A percentile compares a stretch with the other conserved stretches of the same genome.
Conservation (phyloP, 2,797 vertebrate species). For the Platyrinchus mystaceus region DNA sequence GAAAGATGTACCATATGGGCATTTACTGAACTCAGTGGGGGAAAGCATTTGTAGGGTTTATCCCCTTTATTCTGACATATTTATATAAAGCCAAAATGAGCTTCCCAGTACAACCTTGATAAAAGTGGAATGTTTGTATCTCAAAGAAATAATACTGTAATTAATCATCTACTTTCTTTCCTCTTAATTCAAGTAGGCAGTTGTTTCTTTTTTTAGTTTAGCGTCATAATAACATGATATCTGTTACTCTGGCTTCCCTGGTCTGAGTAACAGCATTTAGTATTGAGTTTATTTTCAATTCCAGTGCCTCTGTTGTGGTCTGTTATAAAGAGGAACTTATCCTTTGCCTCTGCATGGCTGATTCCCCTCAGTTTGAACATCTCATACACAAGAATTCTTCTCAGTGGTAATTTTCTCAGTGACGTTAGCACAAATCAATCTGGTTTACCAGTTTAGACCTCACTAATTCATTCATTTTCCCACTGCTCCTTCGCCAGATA, state of each 20-base stretch:
- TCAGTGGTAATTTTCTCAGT: neutral
- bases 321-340: neutral
- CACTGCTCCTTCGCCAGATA: neutral
- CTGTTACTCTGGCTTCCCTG: neutral
- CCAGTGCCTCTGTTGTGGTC: neutral
- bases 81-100: neutral
- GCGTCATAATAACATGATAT: neutral
- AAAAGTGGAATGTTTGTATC: neutral
- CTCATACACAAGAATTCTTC: neutral
- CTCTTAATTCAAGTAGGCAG: neutral
- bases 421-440: neutral
- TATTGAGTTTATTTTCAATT: neutral
- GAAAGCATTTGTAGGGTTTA: neutral
- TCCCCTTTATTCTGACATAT: neutral
- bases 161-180: neutral
- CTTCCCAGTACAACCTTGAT: neutral
- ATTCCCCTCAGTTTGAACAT: neutral
- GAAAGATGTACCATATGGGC: neutral
- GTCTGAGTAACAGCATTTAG: neutral
- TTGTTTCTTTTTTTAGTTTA: neutral
- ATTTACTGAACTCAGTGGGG: neutral
- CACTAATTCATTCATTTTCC: neutral
- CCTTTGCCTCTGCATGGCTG: neutral
- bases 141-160: neutral
- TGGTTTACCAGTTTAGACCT: neutral